phyloP scores from a whole-genome alignment of 2,797 vertebrate species.

The Neoniphon sammara region DNA sequence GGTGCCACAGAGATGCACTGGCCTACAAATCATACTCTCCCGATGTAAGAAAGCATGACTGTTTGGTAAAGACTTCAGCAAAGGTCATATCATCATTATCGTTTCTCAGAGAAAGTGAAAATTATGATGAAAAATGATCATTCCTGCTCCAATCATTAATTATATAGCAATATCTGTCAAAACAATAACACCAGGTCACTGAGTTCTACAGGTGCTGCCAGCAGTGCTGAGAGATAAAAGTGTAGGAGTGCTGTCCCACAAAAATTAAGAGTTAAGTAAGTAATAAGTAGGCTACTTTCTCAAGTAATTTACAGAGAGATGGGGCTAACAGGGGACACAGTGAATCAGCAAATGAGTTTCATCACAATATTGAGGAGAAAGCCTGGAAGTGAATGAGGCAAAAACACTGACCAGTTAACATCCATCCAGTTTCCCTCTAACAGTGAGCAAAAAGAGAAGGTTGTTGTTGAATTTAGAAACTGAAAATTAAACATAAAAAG shows the following conservation, averaged over 20 bases:
- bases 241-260: neutral
- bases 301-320: constrained; percentile 4
- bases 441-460: neutral
- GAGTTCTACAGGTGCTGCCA: neutral
- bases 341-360: constrained; percentile 34
- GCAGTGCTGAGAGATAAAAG: neutral
- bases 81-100: no score
- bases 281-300: constrained; percentile 15
- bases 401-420: constrained; percentile 6
- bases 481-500: constrained; percentile 20
- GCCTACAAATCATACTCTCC: no score
- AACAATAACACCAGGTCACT: no score
- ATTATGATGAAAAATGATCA: no score
- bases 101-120: no score
- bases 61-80: no score
- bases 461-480: constrained; percentile 1
- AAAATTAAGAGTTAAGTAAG: constrained; percentile 22
- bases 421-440: constrained; percentile 8
- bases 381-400: constrained; percentile 21
- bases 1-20: no score
- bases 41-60: no score
- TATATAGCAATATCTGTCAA: no score
- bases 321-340: constrained; percentile 12
- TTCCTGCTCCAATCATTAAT: no score
- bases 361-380: constrained; percentile 12